Evolutionary conservation across 2,797 vertebrate genomes (phyloP).

Genomic region (Notoglanidium macrostoma): DNA sequence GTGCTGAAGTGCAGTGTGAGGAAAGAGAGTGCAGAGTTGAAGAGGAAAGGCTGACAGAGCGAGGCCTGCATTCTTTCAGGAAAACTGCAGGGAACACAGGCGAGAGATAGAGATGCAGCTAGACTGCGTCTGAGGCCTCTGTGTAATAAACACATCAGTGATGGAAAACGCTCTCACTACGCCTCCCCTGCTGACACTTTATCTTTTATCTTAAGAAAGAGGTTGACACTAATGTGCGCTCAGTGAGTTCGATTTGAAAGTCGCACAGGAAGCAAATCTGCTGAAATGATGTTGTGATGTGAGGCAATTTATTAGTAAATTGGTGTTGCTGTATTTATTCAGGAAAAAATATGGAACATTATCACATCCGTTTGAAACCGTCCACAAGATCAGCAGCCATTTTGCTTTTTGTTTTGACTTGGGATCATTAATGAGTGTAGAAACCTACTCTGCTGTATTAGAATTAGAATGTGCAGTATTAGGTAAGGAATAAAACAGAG

Average conservation of each 20-base stretch:
- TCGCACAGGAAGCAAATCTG: slow-evolving; percentile 38
- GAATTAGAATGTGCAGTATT: background rate
- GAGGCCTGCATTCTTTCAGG: slow-evolving; percentile 32
- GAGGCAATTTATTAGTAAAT: slow-evolving; percentile 24
- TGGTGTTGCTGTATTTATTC: slow-evolving; percentile 16
- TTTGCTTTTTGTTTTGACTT: slow-evolving; percentile 14
- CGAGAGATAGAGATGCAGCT: slow-evolving; percentile 23
- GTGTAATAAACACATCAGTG: slow-evolving; percentile 53
- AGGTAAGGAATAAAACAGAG: background rate
- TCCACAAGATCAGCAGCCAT: background rate
- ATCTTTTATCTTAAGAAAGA: slow-evolving; percentile 55
- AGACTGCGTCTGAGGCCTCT: slow-evolving; percentile 31
- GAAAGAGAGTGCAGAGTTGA: slow-evolving; percentile 39
- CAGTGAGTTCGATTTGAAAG: slow-evolving; percentile 51
- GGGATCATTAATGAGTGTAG: background rate
- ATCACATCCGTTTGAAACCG: slow-evolving; percentile 2
- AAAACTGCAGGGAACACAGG: slow-evolving; percentile 42
- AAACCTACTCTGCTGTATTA: background rate
- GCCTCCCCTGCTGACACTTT: slow-evolving; percentile 50
- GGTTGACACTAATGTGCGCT: slow-evolving; percentile 37
- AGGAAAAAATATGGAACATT: background rate
- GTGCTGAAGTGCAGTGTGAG: slow-evolving; percentile 23
- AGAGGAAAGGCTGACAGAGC: background rate
- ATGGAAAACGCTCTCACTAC: slow-evolving; percentile 39
- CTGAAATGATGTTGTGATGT: slow-evolving; percentile 37